Base-by-base conservation (phyloP, 2,113 vertebrate species). In the Ictidomys tridecemlineatus region DNA sequence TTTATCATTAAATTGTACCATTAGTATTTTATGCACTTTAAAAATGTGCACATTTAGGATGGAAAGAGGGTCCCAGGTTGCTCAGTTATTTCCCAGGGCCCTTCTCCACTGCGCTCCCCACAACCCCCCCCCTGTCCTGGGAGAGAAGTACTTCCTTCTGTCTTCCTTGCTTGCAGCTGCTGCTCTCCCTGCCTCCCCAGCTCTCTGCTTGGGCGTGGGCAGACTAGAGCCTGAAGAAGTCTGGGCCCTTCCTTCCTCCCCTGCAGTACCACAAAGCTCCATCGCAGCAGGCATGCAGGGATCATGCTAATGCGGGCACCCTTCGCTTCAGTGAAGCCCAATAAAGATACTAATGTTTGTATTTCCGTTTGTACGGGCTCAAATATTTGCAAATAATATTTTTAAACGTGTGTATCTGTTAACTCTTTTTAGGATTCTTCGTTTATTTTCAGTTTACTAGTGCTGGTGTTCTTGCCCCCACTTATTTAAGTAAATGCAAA, bases 401-500 rank as follows among this genome's bases (percentile, higher is more conserved):
- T 95, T 85, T 65, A 95, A 79, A 39, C 30, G 30, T 20, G 30
- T 34, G 22, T 83, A 39, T 85, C 61, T 58, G 34, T 69, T 42
- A 76, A 86, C 30, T 89, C 73, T 37, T 80, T 53, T 84, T 63
- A 91, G 12, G 48, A 39, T 30, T 90, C 72, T 73, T 96, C 80
- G 51, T 87, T 90, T 89, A 45, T 34, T 95, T 96, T 65, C 51
- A 77, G 6, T 77, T 84, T 86, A 34, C 58, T 85, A 72, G 70
- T 84, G 58, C 42, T 85, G 12, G 24, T 86, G 79, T 85, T 88
- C 78, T 85, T 83, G 48, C n/a, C 74, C n/a, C 65, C 93, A 58
- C 76, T 63, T 82, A 77, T 84, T 94, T 91, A 94, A 88, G 76
- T 92, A 89, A 92, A 88, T 87, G 79, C 74, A 95, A 93, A 78